Conservation (phyloP, 2,888 invertebrate species). For the Aphidoletes aphidimyza region DNA sequence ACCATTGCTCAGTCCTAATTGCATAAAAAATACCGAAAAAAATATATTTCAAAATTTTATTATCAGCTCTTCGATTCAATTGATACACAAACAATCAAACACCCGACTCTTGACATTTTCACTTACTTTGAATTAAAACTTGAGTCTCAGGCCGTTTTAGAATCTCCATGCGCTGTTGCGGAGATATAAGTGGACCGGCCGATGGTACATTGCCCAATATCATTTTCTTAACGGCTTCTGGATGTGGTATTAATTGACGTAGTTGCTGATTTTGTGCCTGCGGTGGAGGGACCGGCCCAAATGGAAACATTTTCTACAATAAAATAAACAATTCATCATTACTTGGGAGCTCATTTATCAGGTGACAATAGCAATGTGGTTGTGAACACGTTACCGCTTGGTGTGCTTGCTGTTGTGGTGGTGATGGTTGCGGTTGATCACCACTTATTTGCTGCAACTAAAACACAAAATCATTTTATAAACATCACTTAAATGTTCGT, state of each 20-base stretch:
- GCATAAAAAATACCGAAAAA: too few species aligned
- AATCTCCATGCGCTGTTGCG: slow-evolving; percentile 67
- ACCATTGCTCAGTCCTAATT: slow-evolving; percentile 75
- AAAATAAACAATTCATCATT: neutral
- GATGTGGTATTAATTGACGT: slow-evolving; percentile 57
- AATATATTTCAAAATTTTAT: too few species aligned
- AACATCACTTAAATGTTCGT: too few species aligned
- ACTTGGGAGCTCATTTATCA: slow-evolving; percentile 4
- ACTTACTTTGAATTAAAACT: slow-evolving; percentile 78
- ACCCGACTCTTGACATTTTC: slow-evolving; percentile 48
- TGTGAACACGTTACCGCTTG: slow-evolving; percentile 3
- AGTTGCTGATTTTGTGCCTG: slow-evolving; percentile 56
- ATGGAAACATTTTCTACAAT: slow-evolving; percentile 48
- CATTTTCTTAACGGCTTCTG: slow-evolving; percentile 59
- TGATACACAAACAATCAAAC: slow-evolving; percentile 42
- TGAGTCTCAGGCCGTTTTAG: slow-evolving; percentile 80
- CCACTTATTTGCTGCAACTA: slow-evolving; percentile 61
- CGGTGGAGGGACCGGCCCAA: slow-evolving; percentile 56
- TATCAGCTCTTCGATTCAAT: too few species aligned
- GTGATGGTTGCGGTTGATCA: slow-evolving; percentile 53
- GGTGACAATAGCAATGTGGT: neutral
- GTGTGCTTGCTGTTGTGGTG: slow-evolving; percentile 56
- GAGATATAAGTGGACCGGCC: slow-evolving; percentile 54
- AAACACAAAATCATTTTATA: too few species aligned
- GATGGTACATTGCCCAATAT: slow-evolving; percentile 54